These are phyloP conservation scores for Palaemon carinicauda DNA, from an alignment of 1,140 invertebrate genomes.

Conservation along the genomic window DNA sequence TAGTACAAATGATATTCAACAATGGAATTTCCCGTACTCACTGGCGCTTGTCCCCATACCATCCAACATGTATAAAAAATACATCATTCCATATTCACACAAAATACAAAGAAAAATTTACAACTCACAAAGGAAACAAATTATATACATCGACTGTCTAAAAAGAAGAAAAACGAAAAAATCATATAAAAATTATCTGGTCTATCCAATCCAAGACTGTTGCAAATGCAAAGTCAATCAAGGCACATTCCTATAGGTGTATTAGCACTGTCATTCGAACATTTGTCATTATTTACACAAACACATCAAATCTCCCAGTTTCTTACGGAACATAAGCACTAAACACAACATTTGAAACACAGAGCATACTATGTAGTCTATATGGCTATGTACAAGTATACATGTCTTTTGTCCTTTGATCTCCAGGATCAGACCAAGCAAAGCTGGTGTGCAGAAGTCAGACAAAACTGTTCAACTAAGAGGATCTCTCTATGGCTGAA, in stretches of 20 bases:
- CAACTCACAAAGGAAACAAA: slow-evolving; percentile 28
- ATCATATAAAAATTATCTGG: slow-evolving; percentile 22
- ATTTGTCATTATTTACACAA: slow-evolving; percentile 17
- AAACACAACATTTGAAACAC: slow-evolving; percentile 44
- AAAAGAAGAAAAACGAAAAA: not conserved
- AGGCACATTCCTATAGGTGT: slow-evolving; percentile 30
- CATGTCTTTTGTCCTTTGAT: slow-evolving; percentile 43
- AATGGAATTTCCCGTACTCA: not conserved
- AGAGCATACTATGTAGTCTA: slow-evolving; percentile 38
- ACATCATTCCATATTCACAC: slow-evolving; percentile 25
- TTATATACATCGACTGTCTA: slow-evolving; percentile 34
- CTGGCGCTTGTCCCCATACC: not conserved
- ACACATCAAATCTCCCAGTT: slow-evolving; percentile 25
- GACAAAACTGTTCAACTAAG: slow-evolving; percentile 11
- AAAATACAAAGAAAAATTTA: slow-evolving; percentile 31
- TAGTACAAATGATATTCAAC: too few species aligned
- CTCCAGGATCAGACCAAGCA: slow-evolving; percentile 14
- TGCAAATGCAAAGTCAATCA: slow-evolving; percentile 43
- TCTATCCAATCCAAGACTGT: slow-evolving; percentile 4
- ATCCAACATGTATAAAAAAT: not conserved
- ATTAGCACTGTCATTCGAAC: slow-evolving; percentile 17
- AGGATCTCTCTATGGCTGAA: not conserved
- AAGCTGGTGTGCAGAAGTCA: slow-evolving; percentile 6
- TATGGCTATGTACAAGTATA: slow-evolving; percentile 50
- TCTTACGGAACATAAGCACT: slow-evolving; percentile 29